These are phyloP conservation scores for Sebastiscus tertius DNA, from an alignment of 2,797 vertebrate species.

Conservation along the genomic window DNA sequence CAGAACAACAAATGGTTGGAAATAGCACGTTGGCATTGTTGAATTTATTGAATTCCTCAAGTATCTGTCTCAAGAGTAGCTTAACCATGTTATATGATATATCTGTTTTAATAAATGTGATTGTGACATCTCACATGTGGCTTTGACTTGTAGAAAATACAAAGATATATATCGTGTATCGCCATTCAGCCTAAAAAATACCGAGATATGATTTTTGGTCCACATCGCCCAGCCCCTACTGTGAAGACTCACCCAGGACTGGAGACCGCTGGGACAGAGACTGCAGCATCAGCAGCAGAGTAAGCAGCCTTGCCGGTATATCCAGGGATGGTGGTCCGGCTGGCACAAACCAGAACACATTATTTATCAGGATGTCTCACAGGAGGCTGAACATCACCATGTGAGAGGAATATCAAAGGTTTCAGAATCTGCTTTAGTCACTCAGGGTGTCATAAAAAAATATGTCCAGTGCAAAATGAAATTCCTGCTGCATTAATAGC, in stretches of 20 bases:
- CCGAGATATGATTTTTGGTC: background rate
- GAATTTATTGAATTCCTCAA: too few species aligned
- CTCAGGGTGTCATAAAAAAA: background rate
- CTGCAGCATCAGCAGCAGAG: constrained; percentile 75
- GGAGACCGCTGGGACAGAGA: constrained; percentile 65
- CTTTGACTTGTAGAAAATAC: too few species aligned
- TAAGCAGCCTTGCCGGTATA: constrained; percentile 83
- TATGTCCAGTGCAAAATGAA: background rate
- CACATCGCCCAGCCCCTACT: too few species aligned
- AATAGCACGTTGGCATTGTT: too few species aligned
- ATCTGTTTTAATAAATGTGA: too few species aligned
- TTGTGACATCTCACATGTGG: too few species aligned
- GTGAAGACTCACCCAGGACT: constrained; percentile 76
- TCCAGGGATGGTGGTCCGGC: constrained; percentile 83
- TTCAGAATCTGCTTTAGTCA: background rate
- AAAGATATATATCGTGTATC: too few species aligned
- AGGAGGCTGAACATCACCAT: background rate
- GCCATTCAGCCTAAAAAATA: too few species aligned
- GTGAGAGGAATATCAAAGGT: background rate
- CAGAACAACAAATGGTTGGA: too few species aligned
- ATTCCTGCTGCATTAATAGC: background rate
- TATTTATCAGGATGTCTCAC: background rate
- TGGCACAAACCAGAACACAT: constrained; percentile 65
- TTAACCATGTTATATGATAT: too few species aligned
- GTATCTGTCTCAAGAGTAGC: too few species aligned